phyloP scores from a whole-genome alignment of 1,140 invertebrate species.

The Drosophila dunni region DNA sequence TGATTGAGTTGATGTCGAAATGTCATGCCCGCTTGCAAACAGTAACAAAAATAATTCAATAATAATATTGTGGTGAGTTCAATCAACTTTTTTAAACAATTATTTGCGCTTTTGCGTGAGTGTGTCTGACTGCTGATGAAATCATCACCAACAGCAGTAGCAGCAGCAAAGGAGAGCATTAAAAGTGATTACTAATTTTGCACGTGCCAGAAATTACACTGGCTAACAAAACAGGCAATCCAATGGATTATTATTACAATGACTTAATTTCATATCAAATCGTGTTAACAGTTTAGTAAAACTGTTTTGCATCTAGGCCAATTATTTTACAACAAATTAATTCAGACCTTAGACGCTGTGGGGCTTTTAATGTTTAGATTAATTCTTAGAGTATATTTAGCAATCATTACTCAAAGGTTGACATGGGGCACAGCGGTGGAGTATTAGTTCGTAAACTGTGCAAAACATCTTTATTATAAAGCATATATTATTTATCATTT shows the following conservation, averaged over 20 bases:
- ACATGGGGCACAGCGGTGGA: too few relatives aligned
- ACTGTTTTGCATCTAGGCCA: too few relatives aligned
- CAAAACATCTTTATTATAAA: conserved; percentile 18
- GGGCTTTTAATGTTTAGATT: too few relatives aligned
- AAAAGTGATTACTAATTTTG: conserved; percentile 17
- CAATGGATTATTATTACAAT: neutral
- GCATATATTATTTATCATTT: conserved; percentile 16
- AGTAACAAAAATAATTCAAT: conserved; percentile 40
- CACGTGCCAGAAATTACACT: conserved; percentile 22
- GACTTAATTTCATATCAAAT: neutral
- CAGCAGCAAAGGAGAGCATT: neutral
- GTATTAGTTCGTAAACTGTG: conserved; percentile 15
- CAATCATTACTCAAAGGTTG: conserved; percentile 2
- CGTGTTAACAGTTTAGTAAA: neutral
- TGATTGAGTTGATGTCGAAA: conserved; percentile 39
- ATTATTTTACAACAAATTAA: too few relatives aligned
- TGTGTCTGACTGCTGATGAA: neutral
- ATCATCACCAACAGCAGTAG: neutral
- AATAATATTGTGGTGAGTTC: conserved; percentile 51
- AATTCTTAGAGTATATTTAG: neutral
- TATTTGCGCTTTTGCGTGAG: conserved; percentile 13
- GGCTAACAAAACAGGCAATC: conserved; percentile 11
- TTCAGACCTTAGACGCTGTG: too few relatives aligned
- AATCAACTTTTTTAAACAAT: conserved; percentile 57
- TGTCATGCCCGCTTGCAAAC: conserved; percentile 40